These are phyloP conservation scores for Simalia tracyae DNA, from an alignment of 2,797 vertebrate genomes.

Conservation along the genomic window DNA sequence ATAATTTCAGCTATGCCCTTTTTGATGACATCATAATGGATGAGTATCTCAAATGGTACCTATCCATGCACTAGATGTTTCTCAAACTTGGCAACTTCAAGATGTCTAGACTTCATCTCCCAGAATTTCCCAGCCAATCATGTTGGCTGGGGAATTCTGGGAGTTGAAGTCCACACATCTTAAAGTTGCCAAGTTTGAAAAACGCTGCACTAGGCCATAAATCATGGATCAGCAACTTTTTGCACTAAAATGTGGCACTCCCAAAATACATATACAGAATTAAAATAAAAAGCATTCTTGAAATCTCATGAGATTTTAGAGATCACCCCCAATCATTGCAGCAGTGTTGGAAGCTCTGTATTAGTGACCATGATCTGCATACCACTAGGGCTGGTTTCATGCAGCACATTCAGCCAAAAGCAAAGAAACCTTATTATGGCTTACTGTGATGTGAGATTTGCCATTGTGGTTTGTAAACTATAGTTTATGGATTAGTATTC, in stretches of 20 bases:
- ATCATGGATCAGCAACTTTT: not conserved
- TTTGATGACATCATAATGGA: not conserved
- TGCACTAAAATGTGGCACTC: not conserved
- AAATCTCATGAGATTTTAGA: not conserved
- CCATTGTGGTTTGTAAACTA: not conserved
- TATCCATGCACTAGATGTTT: not conserved
- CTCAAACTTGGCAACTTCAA: not conserved
- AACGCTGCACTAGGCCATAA: not conserved
- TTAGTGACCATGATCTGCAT: not conserved
- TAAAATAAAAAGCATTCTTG: not conserved
- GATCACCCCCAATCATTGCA: not conserved
- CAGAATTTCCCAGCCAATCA: not conserved
- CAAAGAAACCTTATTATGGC: not conserved
- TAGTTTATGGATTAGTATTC: not conserved
- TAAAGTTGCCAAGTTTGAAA: not conserved
- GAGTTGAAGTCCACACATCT: not conserved
- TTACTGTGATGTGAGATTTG: not conserved
- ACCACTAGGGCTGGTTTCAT: not conserved
- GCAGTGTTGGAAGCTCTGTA: not conserved
- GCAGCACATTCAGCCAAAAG: not conserved
- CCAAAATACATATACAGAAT: not conserved
- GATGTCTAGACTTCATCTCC: not conserved
- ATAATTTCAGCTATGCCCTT: not conserved
- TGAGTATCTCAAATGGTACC: not conserved
- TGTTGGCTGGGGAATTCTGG: not conserved